Evolutionary conservation across 2,113 vertebrate species (phyloP).

Genomic region (Eulemur macaco): DNA sequence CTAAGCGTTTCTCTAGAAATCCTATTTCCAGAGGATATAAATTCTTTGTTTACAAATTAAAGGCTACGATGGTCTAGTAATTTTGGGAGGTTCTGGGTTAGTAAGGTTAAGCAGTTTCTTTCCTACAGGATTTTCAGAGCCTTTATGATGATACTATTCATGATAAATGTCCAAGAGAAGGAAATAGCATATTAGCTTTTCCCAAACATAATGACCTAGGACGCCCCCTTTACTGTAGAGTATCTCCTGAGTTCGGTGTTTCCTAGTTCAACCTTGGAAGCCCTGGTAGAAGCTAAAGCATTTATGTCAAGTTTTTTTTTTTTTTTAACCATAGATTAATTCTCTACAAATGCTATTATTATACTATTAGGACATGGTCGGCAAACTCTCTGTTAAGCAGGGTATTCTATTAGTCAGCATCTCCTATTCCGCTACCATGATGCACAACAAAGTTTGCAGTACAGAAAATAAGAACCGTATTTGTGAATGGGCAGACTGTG

Average conservation of each 20-base stretch:
- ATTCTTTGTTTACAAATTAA: background rate
- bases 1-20: background rate
- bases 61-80: background rate
- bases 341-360: background rate
- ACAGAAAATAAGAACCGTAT: background rate
- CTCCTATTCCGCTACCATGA: accelerated
- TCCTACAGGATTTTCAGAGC: background rate
- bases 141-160: background rate
- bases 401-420: background rate
- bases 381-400: background rate
- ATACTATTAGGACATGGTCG: background rate
- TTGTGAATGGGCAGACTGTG: background rate
- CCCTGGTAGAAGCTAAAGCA: background rate
- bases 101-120: background rate
- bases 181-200: background rate
- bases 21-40: background rate
- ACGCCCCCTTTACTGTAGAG: background rate
- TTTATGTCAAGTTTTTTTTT: background rate
- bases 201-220: background rate
- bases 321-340: background rate
- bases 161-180: background rate
- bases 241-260: background rate
- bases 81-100: background rate
- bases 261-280: background rate
- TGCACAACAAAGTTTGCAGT: background rate